Percentiles rank a stretch among this genome's conserved stretches.
phyloP scores from a whole-genome alignment of 2,797 vertebrate species.

The Clarias pachynema region DNA sequence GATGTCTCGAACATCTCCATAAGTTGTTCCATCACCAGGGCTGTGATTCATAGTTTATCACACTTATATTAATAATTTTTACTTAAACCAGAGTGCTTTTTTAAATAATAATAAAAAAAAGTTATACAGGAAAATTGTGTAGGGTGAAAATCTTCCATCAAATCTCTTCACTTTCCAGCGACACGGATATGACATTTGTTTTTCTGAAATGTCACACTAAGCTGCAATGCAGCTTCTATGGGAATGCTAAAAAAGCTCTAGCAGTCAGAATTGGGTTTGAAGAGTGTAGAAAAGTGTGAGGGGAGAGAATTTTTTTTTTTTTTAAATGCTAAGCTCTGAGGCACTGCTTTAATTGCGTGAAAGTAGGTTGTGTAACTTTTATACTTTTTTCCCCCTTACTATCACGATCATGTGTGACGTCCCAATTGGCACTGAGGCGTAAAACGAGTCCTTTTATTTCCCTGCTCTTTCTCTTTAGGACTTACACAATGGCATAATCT shows the following conservation, averaged over 20 bases:
- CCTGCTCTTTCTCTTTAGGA: neutral
- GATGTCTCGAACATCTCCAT: neutral
- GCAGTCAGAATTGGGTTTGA: neutral
- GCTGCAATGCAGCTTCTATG: neutral
- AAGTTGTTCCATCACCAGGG: neutral
- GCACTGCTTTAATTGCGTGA: neutral
- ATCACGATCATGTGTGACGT: neutral
- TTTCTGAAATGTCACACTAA: neutral
- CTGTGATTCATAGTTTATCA: neutral
- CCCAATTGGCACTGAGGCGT: constrained; percentile 84
- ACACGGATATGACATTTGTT: constrained; percentile 11
- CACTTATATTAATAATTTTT: neutral
- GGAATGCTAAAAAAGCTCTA: neutral
- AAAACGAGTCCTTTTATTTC: constrained; percentile 73
- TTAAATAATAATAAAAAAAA: no score
- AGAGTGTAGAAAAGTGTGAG: neutral
- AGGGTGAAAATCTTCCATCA: constrained; percentile 1
- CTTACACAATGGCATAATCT: constrained; percentile 41
- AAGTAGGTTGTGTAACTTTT: constrained; percentile 12
- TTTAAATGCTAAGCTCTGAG: constrained; percentile 6
- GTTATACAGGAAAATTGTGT: neutral
- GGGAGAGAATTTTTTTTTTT: no score
- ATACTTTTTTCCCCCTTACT: neutral
- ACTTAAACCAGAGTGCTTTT: neutral
- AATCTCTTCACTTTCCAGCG: neutral